A percentile compares a stretch with the other conserved stretches of the same genome.
These are phyloP conservation scores for Ifrita kowaldi DNA, from an alignment of 2,113 vertebrate genomes.

Conservation along the genomic window DNA sequence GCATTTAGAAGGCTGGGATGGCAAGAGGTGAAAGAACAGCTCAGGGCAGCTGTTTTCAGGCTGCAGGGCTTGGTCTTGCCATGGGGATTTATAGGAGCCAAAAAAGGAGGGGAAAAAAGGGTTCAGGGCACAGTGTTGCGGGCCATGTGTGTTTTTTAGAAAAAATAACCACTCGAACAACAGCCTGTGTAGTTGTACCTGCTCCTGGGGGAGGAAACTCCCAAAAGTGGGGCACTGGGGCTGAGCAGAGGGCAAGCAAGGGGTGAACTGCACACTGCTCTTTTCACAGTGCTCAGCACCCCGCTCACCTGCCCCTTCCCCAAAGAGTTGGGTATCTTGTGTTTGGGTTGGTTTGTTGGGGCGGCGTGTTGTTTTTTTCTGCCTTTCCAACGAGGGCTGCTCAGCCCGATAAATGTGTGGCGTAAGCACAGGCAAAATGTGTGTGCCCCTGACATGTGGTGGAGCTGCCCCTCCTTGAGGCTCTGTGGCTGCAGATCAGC, in stretches of 20 bases:
- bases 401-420: neutral
- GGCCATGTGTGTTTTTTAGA: neutral
- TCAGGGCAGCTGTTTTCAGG: neutral
- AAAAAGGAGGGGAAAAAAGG: neutral
- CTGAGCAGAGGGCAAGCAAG: neutral
- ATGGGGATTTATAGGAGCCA: neutral
- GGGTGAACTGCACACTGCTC: neutral
- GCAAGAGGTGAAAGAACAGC: neutral
- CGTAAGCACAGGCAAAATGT: neutral
- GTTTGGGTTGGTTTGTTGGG: conserved; percentile 30
- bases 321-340: neutral
- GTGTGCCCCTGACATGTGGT: neutral
- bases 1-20: accelerated
- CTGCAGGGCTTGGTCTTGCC: neutral
- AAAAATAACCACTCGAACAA: neutral
- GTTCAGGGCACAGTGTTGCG: accelerated
- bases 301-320: neutral
- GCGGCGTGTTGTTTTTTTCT: neutral
- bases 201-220: neutral
- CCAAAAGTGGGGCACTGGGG: neutral
- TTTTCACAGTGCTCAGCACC: neutral
- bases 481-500: neutral
- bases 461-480: neutral
- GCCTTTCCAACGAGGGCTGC: neutral
- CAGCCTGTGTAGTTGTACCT: accelerated